These are phyloP conservation scores for Strix uralensis DNA, from an alignment of 2,113 vertebrate genomes.

Conservation along the genomic window DNA sequence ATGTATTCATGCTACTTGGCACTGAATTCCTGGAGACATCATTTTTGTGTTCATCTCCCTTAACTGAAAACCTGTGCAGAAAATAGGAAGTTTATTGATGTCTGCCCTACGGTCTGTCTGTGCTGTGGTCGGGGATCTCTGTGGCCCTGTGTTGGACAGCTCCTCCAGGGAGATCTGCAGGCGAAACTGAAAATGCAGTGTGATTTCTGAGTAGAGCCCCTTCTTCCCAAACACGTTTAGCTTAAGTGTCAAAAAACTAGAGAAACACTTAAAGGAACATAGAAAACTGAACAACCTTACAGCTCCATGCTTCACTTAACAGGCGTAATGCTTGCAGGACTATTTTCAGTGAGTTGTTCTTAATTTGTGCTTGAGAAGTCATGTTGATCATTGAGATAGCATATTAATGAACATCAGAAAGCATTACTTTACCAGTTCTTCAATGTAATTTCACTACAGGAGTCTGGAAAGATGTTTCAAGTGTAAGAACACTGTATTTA, in stretches of 20 bases:
- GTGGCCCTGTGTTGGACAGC: fast-evolving
- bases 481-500: not conserved
- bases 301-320: not conserved
- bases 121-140: fast-evolving
- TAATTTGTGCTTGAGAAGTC: not conserved
- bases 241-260: not conserved
- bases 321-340: not conserved
- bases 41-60: not conserved
- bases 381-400: not conserved
- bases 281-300: not conserved
- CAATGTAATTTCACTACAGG: not conserved
- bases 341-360: not conserved
- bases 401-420: not conserved
- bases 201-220: not conserved
- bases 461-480: not conserved
- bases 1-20: not conserved
- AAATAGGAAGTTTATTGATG: not conserved
- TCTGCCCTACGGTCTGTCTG: fast-evolving
- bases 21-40: not conserved
- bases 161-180: not conserved
- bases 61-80: not conserved
- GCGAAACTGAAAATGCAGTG: not conserved
- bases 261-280: not conserved
- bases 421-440: not conserved
- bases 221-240: not conserved